Evolutionary conservation across 1,140 invertebrate species (phyloP), one percentile per base, ranked within the genome.

Genomic region (Ceratina calcarata): DNA sequence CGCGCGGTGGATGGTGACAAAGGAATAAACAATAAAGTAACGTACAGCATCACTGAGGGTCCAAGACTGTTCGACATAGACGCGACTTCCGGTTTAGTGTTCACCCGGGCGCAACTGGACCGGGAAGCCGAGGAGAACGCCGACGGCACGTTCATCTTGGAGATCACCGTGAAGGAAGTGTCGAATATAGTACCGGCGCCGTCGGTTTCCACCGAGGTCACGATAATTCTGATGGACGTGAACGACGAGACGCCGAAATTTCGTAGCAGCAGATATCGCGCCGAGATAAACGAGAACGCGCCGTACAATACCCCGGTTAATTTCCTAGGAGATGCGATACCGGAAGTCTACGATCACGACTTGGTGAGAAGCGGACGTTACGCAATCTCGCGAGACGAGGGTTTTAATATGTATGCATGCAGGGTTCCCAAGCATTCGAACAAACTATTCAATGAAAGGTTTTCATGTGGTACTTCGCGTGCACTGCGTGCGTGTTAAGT

Each of bases 171-270:
- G 20, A 94, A 90, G 24, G 94, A 94, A 86, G 80, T 94, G 22
- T 93, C 94, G 62, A 94, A 93, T 82, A 87, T 96, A 85, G 90
- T 93, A 74, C 96, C 96, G 8, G 89, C 95, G 24, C 97, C 97
- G 0, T 96, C 95, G 69, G 95, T 96, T 0, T 96, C 95, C 10
- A 99, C 98, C 0, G 97, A 99, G 93, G 96, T 99, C 0, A 99
- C 98, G 0, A 95, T 99, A 51, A 97, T 98, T 74, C 94, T 99
- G 12, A 96, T 95, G n/a, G 98, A 99, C 93, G 96, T 99, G 0
- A 99, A 99, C 91, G 98, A 99, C 93, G 98, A 99, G 93, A 96
- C 95, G 3, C 98, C 98, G 10, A 95, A 93, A 57, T 99, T 99
- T 90, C 94, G 95, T 57, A 97, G 95, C 87, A 85, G 93, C 0